A percentile compares a stretch with the other conserved stretches of the same genome.
Evolutionary conservation across 2,113 vertebrate species (phyloP).

Genomic region (Datnioides undecimradiatus): DNA sequence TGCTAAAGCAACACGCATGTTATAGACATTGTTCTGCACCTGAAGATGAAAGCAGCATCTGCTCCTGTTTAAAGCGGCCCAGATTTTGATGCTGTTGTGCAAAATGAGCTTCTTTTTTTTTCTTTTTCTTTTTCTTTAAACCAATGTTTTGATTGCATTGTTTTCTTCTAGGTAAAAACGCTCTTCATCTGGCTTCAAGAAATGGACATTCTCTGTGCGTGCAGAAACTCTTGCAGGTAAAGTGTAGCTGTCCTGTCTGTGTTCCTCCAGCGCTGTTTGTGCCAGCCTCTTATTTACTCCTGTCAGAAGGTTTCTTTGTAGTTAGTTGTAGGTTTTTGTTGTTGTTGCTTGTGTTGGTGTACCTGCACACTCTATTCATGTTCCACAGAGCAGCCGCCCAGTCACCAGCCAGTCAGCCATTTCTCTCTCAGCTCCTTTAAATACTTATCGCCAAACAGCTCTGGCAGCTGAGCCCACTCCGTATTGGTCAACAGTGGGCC

Average conservation of each 20-base stretch:
- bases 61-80: no score
- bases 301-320: not conserved
- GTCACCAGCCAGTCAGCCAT: constrained; percentile 28
- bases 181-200: constrained; percentile 92
- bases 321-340: not conserved
- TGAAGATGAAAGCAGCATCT: no score
- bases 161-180: constrained; percentile 89
- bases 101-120: no score
- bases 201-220: constrained; percentile 93
- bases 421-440: constrained; percentile 51
- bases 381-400: constrained; percentile 7
- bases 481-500: constrained; percentile 41
- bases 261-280: not conserved
- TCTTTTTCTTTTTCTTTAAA: no score
- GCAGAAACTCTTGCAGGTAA: constrained; percentile 97
- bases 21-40: no score
- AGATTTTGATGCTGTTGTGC: no score
- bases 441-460: constrained; percentile 48
- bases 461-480: constrained; percentile 43
- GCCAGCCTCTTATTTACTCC: not conserved
- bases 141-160: constrained; percentile 23
- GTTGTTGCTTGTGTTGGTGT: not conserved
- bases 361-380: not conserved
- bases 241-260: not conserved
- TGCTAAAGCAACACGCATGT: no score